These are phyloP conservation scores for Bucco capensis DNA, from an alignment of 2,113 vertebrate species.

Conservation along the genomic window DNA sequence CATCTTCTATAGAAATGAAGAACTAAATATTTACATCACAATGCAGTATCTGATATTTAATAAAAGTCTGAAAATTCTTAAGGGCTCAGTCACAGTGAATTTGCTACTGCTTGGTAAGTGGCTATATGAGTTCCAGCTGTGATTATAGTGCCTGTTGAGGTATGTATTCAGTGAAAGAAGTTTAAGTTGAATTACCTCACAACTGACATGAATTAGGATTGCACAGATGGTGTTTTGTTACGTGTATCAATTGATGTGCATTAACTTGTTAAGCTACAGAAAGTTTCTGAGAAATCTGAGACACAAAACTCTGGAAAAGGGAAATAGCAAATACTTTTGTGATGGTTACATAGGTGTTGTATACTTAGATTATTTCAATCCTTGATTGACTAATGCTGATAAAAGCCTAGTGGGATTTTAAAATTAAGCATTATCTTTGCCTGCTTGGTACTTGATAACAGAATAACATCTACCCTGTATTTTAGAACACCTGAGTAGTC, in stretches of 20 bases:
- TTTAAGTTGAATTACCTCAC: constrained; percentile 28
- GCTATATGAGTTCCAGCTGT: neutral
- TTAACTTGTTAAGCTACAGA: neutral
- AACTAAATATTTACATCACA: neutral
- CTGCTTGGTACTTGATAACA: neutral
- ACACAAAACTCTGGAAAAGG: neutral
- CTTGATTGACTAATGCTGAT: neutral
- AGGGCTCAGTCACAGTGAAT: neutral
- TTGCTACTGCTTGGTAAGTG: neutral
- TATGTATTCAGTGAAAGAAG: constrained; percentile 11
- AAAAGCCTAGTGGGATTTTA: neutral
- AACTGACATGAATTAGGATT: constrained; percentile 6
- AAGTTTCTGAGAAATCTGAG: neutral
- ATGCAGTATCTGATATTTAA: neutral
- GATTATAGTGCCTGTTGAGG: neutral
- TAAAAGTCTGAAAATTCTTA: neutral
- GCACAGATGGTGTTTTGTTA: constrained; percentile 17
- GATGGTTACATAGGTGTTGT: neutral
- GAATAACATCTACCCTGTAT: neutral
- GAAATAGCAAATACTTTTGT: neutral
- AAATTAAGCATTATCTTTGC: neutral
- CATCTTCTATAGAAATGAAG: neutral
- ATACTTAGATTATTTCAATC: neutral
- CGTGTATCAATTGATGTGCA: neutral
- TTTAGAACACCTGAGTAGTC: neutral